phyloP scores from a whole-genome alignment of 2,113 vertebrate species.

The Theristicus caerulescens region DNA sequence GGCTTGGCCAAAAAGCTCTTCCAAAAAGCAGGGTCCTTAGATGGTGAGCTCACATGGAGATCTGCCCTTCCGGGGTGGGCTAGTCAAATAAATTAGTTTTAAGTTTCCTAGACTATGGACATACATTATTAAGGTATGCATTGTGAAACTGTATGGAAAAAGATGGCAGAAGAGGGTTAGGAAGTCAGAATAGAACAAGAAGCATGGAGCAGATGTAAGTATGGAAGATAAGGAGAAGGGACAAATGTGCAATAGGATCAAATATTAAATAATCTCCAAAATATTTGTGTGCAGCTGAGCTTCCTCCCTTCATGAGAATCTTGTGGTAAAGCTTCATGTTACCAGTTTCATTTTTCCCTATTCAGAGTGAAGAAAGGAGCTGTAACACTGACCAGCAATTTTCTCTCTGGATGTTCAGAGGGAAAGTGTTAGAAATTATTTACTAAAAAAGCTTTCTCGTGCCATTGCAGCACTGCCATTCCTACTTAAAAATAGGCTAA shows the following conservation, averaged over 20 bases:
- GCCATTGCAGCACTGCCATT: neutral
- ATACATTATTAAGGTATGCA: fast-evolving
- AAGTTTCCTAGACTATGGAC: neutral
- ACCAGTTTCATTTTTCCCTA: neutral
- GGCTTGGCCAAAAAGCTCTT: neutral
- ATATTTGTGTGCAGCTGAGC: neutral
- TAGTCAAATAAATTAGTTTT: neutral
- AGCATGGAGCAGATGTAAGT: neutral
- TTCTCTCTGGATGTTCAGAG: neutral
- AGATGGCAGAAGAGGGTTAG: neutral
- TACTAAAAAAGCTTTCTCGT: neutral
- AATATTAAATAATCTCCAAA: neutral
- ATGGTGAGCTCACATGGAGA: neutral
- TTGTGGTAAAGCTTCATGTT: neutral
- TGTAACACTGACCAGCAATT: neutral
- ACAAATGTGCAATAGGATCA: neutral
- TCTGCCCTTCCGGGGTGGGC: neutral
- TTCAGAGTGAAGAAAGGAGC: neutral
- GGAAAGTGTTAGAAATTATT: neutral
- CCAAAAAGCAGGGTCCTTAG: neutral
- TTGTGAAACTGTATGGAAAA: neutral
- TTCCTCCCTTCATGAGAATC: neutral
- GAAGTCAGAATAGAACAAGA: neutral
- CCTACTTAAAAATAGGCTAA: neutral
- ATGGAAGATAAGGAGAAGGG: neutral